Conservation (phyloP, 2,888 invertebrate species). For the Nemapogon koenigi region DNA sequence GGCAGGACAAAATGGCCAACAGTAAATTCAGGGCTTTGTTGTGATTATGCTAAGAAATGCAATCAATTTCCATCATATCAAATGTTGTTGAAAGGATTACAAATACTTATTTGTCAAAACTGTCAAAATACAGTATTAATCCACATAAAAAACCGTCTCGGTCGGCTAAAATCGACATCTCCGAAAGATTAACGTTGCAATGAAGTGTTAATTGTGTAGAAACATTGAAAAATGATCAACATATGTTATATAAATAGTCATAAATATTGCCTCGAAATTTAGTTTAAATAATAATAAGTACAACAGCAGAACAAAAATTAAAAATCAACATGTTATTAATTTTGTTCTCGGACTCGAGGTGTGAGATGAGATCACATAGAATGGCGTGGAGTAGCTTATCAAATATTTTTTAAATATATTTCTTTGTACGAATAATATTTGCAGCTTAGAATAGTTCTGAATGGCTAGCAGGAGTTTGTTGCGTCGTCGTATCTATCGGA, state of each 20-base stretch:
- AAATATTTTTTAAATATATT: background rate
- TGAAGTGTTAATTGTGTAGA: constrained; percentile 64
- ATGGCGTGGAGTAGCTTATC: constrained; percentile 24
- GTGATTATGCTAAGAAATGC: too few relatives aligned
- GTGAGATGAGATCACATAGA: constrained; percentile 46
- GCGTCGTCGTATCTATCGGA: too few relatives aligned
- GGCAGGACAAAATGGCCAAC: too few relatives aligned
- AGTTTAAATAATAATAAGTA: constrained; percentile 65
- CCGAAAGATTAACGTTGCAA: constrained; percentile 46
- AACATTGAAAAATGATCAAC: constrained; percentile 64
- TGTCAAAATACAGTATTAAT: constrained; percentile 5
- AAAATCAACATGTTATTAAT: constrained; percentile 64
- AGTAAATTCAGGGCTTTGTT: too few relatives aligned
- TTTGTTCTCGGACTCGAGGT: constrained; percentile 49
- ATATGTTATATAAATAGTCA: constrained; percentile 65
- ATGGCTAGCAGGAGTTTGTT: too few relatives aligned
- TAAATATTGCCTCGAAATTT: constrained; percentile 60
- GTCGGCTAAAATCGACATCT: constrained; percentile 3
- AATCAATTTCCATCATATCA: too few relatives aligned
- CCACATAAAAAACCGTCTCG: constrained; percentile 4
- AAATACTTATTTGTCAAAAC: constrained; percentile 7
- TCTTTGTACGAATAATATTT: background rate
- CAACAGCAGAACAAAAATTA: constrained; percentile 55
- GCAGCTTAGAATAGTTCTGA: background rate
- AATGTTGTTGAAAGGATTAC: constrained; percentile 6